Percentiles rank a stretch among this genome's conserved stretches.
Conservation (phyloP, 2,113 vertebrate species). For the Riparia riparia region DNA sequence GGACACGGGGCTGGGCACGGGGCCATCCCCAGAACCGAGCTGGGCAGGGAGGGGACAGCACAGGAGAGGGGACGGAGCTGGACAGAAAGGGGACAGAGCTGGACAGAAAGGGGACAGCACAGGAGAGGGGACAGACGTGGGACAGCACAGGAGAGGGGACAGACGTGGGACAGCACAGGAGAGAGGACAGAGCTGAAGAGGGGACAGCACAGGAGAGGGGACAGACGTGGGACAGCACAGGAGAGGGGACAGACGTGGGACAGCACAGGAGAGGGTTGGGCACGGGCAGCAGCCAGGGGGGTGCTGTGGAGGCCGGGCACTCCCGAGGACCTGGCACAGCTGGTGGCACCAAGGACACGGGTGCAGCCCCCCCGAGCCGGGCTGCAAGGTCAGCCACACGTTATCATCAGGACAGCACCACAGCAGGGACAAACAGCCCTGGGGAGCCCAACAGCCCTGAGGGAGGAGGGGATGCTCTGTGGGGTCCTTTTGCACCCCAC, state of each 20-base stretch:
- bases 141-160: background rate
- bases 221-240: too few relatives aligned
- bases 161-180: background rate
- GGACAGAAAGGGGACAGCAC: background rate
- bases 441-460: accelerated
- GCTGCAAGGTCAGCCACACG: accelerated
- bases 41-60: background rate
- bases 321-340: background rate
- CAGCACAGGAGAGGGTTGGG: background rate
- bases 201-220: background rate
- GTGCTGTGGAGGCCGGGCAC: accelerated
- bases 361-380: accelerated
- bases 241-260: background rate
- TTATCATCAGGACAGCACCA: accelerated
- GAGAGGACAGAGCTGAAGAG: background rate
- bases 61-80: background rate
- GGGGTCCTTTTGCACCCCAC: background rate
- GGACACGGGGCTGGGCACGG: too few relatives aligned
- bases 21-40: background rate
- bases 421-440: accelerated
- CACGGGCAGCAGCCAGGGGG: background rate
- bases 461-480: accelerated
- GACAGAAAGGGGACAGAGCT: background rate
- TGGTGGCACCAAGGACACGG: background rate
- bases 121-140: background rate